Base-by-base conservation (phyloP, 2,113 vertebrate genomes). In the Anhinga rufa region DNA sequence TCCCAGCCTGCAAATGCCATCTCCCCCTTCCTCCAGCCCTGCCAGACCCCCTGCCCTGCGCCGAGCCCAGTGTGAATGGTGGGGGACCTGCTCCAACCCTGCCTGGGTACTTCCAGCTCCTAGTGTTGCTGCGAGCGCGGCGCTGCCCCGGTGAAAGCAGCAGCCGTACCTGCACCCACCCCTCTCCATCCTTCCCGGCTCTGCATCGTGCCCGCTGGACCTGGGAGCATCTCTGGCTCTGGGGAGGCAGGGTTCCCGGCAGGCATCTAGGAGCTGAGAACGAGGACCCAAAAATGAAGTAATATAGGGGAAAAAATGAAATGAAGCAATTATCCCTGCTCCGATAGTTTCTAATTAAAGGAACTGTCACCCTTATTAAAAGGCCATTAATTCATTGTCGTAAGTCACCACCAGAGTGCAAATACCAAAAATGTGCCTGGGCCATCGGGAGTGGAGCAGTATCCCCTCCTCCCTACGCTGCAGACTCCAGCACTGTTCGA, bases 301-400 rank as follows among this genome's bases (percentile, higher is more conserved):
- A 78, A 82, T 60, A 72, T 0, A 57, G n/a, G 40, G 36, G 70
- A 24, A 80, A 62, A 78, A 86, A 54, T 34, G 68, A 83, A 75
- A 91, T 86, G 69, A 94, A 95, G 90, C 82, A 90, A 95, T 96
- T 95, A 92, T 93, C 87, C 60, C 65, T 72, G 93, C 92, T 93
- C 94, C 1, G 42, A 76, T 95, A 84, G 82, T 61, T 96, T 93
- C 81, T 95, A 96, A 97, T 97, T 95, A 97, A 94, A 62, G 80
- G 85, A 95, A 81, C 77, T 89, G 95, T 95, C 94, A 90, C 77
- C 94, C 86, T 94, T 91, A 85, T 68, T 88, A 92, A 86, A 52
- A 88, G 77, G 62, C 85, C 68, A 80, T 96, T 96, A 97, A 94
- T 69, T 95, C 72, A 75, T 88, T 48, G 24, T 87, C 85, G 74